Base-by-base conservation (phyloP, 2,888 invertebrate genomes). In the Norana najaformis region DNA sequence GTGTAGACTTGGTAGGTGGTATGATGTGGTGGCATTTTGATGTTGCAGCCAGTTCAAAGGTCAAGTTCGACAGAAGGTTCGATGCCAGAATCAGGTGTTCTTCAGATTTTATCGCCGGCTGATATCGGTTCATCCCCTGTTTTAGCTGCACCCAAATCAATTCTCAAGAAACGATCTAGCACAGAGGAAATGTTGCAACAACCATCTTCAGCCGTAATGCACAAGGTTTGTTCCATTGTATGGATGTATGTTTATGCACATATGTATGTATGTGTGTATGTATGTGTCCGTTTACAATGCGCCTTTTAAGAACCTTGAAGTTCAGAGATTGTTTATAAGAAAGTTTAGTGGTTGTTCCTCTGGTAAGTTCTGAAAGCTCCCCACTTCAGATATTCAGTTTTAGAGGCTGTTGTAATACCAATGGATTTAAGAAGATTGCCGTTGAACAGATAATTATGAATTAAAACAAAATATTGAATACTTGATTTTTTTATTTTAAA, bases 91-190 rank as follows among this genome's bases (percentile, higher is more conserved):
- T 69, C 69, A 69, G 85, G 36, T 18, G 85, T 85, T 85, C 37
- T 34, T 35, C 36, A 36, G 85, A 85, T 85, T 85, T 37, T 85
- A n/a, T 85, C 85, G 11, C 85, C 85, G 85, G 85, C 85, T 35
- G 85, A 85, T 16, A 85, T 85, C 18, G 85, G 85, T 36, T 37
- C 85, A 14, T 36, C 14, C 0, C 37, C 23, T 35, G 23, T 36
- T 20, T 85, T 37, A 8, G 35, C 35, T 16, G 85, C 85, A 18
- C 85, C 85, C 0, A 85, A 85, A 37, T 85, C 85, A 37, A 85
- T 85, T 85, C 85, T 85, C 35, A 85, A 85, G 36, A 85, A 85
- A 14, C 85, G 85, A 20, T 0, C 36, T 5, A 85, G 36, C 23
- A 23, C 4, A 2, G 85, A 85, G 36, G 83, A 83, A n/a, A 85